These are phyloP conservation scores for Chymomyza costata DNA, from an alignment of 1,140 invertebrate species.

Conservation along the genomic window DNA sequence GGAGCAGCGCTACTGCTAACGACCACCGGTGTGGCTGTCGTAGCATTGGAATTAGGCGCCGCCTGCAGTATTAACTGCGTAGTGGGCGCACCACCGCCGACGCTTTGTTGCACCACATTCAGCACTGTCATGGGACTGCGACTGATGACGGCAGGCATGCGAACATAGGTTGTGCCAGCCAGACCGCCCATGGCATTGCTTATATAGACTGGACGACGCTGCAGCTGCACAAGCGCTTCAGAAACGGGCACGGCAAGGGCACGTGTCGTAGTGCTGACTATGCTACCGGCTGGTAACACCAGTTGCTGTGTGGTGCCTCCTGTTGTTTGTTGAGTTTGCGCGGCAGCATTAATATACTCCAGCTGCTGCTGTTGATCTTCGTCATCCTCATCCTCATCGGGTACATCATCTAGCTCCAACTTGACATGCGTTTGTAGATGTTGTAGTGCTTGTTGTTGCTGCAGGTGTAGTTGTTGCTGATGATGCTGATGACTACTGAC, in stretches of 20 bases:
- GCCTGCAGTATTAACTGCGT: slow-evolving; percentile 63
- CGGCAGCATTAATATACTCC: slow-evolving; percentile 42
- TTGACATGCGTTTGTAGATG: slow-evolving; percentile 32
- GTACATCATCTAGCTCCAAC: slow-evolving; percentile 48
- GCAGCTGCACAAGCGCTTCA: slow-evolving; percentile 64
- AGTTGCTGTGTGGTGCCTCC: slow-evolving; percentile 32
- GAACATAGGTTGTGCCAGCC: slow-evolving; percentile 58
- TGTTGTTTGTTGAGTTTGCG: slow-evolving; percentile 5
- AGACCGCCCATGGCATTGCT: slow-evolving; percentile 61
- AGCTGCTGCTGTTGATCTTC: slow-evolving; percentile 46
- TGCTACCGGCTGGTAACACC: slow-evolving; percentile 56
- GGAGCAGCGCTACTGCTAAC: slow-evolving; percentile 5
- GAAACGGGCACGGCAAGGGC: slow-evolving; percentile 60
- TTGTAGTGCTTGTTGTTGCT: slow-evolving; percentile 8
- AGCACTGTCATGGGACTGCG: slow-evolving; percentile 71
- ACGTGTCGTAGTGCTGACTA: slow-evolving; percentile 62
- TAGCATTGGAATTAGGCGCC: slow-evolving; percentile 16
- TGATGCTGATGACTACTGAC: slow-evolving; percentile 18
- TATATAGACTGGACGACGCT: slow-evolving; percentile 68
- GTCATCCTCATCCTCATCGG: slow-evolving; percentile 42
- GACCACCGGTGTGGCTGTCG: slow-evolving; percentile 11
- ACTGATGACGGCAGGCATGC: slow-evolving; percentile 67
- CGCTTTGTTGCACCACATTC: slow-evolving; percentile 68
- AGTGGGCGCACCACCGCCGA: slow-evolving; percentile 35
- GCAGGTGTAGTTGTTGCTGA: slow-evolving; percentile 8